Percentiles rank a stretch among this genome's conserved stretches.
Evolutionary conservation across 2,797 vertebrate species (phyloP).

Genomic region (Naso thynnoides): DNA sequence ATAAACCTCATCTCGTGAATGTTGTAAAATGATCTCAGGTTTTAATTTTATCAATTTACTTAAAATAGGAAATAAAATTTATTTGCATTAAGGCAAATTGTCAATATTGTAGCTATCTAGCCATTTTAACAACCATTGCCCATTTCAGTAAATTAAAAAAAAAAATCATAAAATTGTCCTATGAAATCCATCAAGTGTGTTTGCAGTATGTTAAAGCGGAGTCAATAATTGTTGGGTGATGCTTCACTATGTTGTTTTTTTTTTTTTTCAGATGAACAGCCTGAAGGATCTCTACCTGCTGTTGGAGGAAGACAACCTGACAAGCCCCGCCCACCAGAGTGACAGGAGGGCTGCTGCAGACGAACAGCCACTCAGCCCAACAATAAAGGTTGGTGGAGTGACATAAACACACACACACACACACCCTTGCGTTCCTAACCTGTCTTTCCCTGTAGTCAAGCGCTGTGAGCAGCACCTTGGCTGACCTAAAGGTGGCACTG

Average conservation of each 20-base stretch:
- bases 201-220: not conserved
- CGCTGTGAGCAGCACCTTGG: slow-evolving; percentile 90
- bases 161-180: too few relatives aligned
- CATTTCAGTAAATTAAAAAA: too few relatives aligned
- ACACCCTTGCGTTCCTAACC: not conserved
- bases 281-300: slow-evolving; percentile 95
- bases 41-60: not conserved
- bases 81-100: not conserved
- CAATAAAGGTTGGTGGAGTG: slow-evolving; percentile 69
- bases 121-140: too few relatives aligned
- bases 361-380: slow-evolving; percentile 85
- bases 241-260: slow-evolving; percentile 25
- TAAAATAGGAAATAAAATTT: not conserved
- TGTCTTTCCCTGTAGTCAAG: slow-evolving; percentile 82
- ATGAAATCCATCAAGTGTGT: not conserved
- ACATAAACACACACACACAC: not conserved
- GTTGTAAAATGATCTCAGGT: not conserved
- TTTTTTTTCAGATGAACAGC: slow-evolving; percentile 90
- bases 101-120: not conserved
- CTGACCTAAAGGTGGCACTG: slow-evolving; percentile 93
- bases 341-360: slow-evolving; percentile 88
- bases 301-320: slow-evolving; percentile 92
- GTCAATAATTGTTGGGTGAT: slow-evolving; percentile 5
- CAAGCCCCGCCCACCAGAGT: slow-evolving; percentile 83
- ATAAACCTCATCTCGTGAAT: too few relatives aligned